phyloP scores from a whole-genome alignment of 2,113 vertebrate genomes.

The Dipodomys ordii region DNA sequence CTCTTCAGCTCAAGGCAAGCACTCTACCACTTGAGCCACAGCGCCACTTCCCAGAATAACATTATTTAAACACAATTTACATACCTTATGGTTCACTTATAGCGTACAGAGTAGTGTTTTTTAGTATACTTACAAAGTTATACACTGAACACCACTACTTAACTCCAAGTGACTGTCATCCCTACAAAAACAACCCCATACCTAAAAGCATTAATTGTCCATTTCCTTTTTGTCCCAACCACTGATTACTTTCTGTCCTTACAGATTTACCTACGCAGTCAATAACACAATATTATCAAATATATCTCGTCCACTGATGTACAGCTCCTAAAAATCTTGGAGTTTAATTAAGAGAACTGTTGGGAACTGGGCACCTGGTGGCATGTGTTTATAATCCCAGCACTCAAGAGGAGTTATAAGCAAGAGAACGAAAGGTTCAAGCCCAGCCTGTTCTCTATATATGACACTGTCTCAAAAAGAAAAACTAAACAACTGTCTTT shows the following conservation, averaged over 20 bases:
- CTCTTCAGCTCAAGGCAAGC: too few relatives aligned
- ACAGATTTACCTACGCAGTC: slow-evolving; percentile 20
- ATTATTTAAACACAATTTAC: slow-evolving; percentile 38
- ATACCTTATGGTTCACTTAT: neutral
- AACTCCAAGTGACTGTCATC: slow-evolving; percentile 24
- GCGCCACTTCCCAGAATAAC: neutral
- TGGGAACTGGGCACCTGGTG: neutral
- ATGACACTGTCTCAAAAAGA: neutral
- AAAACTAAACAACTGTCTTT: neutral
- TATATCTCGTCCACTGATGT: neutral
- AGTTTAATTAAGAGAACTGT: neutral
- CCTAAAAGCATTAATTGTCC: neutral
- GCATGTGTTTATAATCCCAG: neutral
- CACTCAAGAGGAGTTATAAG: neutral
- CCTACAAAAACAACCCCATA: neutral
- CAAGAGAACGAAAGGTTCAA: neutral
- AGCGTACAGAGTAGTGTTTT: neutral
- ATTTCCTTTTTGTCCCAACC: neutral
- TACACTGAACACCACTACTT: neutral
- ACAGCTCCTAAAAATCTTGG: neutral
- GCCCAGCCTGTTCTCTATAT: neutral
- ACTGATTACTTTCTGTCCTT: slow-evolving; percentile 7
- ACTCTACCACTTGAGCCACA: too few relatives aligned
- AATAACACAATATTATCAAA: neutral
- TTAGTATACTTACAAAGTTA: slow-evolving; percentile 15